These are phyloP conservation scores for Lithophane socia DNA, from an alignment of 2,888 invertebrate genomes.

Conservation along the genomic window DNA sequence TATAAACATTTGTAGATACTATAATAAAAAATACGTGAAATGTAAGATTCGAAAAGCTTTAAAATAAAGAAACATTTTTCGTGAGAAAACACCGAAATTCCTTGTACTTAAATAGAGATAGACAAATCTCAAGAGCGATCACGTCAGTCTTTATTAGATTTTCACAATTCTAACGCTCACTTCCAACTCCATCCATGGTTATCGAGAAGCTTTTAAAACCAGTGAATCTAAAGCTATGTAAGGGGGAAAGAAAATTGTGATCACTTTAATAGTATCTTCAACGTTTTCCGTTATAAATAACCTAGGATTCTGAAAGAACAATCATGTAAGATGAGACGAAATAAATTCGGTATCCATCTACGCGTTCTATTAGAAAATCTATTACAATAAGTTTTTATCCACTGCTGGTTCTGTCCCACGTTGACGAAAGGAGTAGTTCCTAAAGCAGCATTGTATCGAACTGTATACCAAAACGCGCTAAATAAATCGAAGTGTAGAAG, in stretches of 20 bases:
- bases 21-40: background rate
- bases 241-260: slow-evolving; percentile 17
- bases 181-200: slow-evolving; percentile 1
- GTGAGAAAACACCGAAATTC: slow-evolving; percentile 5
- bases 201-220: slow-evolving; percentile 7
- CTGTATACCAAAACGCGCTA: slow-evolving; percentile 68
- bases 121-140: slow-evolving; percentile 38
- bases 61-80: background rate
- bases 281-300: slow-evolving; percentile 59
- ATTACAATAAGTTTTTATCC: slow-evolving; percentile 21
- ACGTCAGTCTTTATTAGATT: slow-evolving; percentile 31
- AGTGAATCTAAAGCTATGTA: background rate
- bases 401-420: slow-evolving; percentile 40
- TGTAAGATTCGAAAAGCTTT: background rate
- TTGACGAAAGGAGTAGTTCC: background rate
- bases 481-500: slow-evolving; percentile 71
- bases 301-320: slow-evolving; percentile 61
- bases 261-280: slow-evolving; percentile 17
- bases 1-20: background rate
- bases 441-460: slow-evolving; percentile 63
- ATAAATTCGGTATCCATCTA: slow-evolving; percentile 54
- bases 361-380: slow-evolving; percentile 3
- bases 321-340: slow-evolving; percentile 62
- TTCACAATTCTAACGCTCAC: slow-evolving; percentile 11
- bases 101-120: slow-evolving; percentile 25